Percentiles rank a stretch among this genome's conserved stretches.
Evolutionary conservation across 2,888 invertebrate species (phyloP).

Genomic region (Margaritifera margaritifera): DNA sequence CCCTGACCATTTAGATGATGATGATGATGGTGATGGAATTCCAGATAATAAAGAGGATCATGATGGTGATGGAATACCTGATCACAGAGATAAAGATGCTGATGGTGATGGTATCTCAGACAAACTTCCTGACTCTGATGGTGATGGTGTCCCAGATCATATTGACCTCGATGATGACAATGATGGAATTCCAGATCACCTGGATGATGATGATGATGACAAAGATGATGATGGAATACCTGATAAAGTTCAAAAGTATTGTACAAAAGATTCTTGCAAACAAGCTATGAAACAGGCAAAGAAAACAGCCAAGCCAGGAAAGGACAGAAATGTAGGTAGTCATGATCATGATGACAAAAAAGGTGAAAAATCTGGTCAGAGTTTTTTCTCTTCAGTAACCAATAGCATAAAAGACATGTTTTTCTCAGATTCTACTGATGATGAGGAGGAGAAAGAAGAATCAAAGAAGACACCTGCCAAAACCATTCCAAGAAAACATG

Average conservation of each 20-base stretch:
- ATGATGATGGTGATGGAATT: slow-evolving; percentile 62
- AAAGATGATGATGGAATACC: slow-evolving; percentile 26
- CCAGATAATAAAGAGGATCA: slow-evolving; percentile 57
- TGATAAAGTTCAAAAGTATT: slow-evolving; percentile 7
- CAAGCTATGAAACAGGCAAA: not conserved
- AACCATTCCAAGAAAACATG: slow-evolving; percentile 36
- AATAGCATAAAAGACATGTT: slow-evolving; percentile 48
- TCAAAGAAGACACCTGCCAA: slow-evolving; percentile 27
- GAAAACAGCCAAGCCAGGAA: too few relatives aligned
- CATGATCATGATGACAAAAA: slow-evolving; percentile 10
- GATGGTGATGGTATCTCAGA: slow-evolving; percentile 66
- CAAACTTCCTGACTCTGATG: slow-evolving; percentile 54
- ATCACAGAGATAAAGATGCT: slow-evolving; percentile 48
- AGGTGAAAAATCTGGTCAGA: slow-evolving; percentile 8
- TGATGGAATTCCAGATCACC: slow-evolving; percentile 50
- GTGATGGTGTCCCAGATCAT: slow-evolving; percentile 63
- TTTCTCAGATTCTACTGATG: slow-evolving; percentile 20
- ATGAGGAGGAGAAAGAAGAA: slow-evolving; percentile 5
- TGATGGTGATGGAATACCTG: slow-evolving; percentile 69
- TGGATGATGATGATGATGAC: slow-evolving; percentile 20
- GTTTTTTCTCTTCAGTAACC: slow-evolving; percentile 46
- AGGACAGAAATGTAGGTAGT: not conserved
- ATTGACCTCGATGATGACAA: slow-evolving; percentile 48
- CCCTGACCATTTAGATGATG: slow-evolving; percentile 57
- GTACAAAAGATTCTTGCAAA: not conserved